phyloP scores from a whole-genome alignment of 2,797 vertebrate species.

The Mormyrops attenuatus region DNA sequence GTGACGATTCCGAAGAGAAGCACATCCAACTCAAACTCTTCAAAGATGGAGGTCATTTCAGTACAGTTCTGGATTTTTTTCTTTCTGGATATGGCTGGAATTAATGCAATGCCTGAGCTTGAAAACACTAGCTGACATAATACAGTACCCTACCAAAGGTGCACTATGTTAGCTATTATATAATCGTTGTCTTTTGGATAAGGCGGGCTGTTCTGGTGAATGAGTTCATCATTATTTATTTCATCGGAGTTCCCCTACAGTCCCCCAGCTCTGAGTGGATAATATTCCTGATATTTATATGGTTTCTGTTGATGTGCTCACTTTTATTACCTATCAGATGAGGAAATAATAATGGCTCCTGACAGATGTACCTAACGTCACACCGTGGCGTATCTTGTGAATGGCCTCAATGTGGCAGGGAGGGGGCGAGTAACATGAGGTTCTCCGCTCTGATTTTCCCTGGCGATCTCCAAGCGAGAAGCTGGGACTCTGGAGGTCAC shows the following conservation, averaged over 20 bases:
- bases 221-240: constrained; percentile 2
- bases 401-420: neutral
- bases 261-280: neutral
- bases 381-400: neutral
- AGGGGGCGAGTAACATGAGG: neutral
- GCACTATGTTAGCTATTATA: neutral
- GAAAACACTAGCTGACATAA: neutral
- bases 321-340: neutral
- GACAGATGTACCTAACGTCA: neutral
- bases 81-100: neutral
- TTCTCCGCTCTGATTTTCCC: neutral
- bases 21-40: constrained; percentile 2
- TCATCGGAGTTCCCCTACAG: neutral
- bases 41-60: neutral
- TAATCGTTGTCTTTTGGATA: neutral
- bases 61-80: neutral
- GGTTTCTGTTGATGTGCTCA: neutral
- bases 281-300: neutral
- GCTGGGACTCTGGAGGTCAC: neutral
- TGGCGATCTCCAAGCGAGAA: neutral
- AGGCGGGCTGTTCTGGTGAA: neutral
- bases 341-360: neutral
- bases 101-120: neutral
- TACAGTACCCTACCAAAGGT: neutral
- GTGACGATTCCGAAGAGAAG: neutral